Evolutionary conservation across 2,888 invertebrate genomes (phyloP), one percentile per base, ranked within the genome.

Genomic region (Caenorhabditis sp.): DNA sequence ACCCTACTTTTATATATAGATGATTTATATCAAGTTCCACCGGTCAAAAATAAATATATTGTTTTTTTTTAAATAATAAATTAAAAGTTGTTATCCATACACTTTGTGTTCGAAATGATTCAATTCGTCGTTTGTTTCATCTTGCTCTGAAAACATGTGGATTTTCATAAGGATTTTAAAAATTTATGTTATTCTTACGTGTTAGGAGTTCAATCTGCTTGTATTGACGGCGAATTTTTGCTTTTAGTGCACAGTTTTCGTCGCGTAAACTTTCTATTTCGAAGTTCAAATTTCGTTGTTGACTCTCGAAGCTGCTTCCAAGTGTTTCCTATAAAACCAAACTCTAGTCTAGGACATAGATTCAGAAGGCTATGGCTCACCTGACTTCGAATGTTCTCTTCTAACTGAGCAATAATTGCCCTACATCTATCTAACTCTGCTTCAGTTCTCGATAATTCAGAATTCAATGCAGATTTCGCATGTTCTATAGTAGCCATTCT

Each of bases 131-230:
- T 73, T 73, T 14, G 77, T 79, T 21, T 70, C 73, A 43, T 79
- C 77, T 70, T 79, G 79, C 49, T 79, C 78, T 79, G 67, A 36
- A 76, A 69, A 38, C 12, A 5, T n/a, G 12, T n/a, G n/a, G n/a
- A n/a, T n/a, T n/a, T n/a, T n/a, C n/a, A n/a, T n/a, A n/a, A n/a
- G n/a, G n/a, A n/a, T n/a, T n/a, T n/a, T n/a, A n/a, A n/a, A n/a
- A n/a, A n/a, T n/a, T 12, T 5, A 4, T 25, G 17, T 12, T 1
- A 20, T 31, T 67, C 77, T 68, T 59, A 81, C 81, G 84, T 23
- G 83, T 85, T n/a, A 86, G 70, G 23, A 85, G 56, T 62, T 85
- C 86, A 20, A 86, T 82, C 63, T 86, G 85, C 43, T 83, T 83
- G 58, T 78, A 76, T 56, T 85, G 85, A 31, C 84, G 58, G 26